Evolutionary conservation across 2,888 invertebrate species (phyloP).

Genomic region (Steinernema carpocapsae): DNA sequence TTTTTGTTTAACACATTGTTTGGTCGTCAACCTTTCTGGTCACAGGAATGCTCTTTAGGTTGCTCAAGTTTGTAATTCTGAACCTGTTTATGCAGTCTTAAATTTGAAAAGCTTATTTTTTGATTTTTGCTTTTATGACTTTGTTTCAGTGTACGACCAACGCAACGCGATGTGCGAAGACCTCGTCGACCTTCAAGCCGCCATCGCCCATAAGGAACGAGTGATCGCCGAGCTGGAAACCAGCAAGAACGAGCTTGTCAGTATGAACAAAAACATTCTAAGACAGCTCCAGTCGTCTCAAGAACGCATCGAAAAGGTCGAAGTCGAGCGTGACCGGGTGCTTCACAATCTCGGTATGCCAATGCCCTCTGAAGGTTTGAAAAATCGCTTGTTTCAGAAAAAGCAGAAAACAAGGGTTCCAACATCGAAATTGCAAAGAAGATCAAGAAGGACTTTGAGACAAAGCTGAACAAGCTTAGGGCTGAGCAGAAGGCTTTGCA

Average conservation of each 20-base stretch:
- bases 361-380: neutral
- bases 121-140: no score
- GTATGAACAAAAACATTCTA: constrained; percentile 24
- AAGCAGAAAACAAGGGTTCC: constrained; percentile 39
- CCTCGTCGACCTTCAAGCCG: constrained; percentile 85
- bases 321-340: constrained; percentile 58
- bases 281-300: constrained; percentile 6
- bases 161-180: constrained; percentile 75
- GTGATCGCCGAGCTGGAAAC: constrained; percentile 88
- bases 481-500: constrained; percentile 84
- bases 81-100: no score
- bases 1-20: no score
- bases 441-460: constrained; percentile 86
- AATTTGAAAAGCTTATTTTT: no score
- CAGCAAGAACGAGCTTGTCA: constrained; percentile 38
- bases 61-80: no score
- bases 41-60: no score
- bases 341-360: constrained; percentile 39
- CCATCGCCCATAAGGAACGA: constrained; percentile 91
- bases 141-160: constrained; percentile 34
- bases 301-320: constrained; percentile 51
- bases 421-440: constrained; percentile 44
- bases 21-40: no score
- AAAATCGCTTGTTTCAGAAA: neutral
- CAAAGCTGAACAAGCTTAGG: constrained; percentile 82